A percentile compares a stretch with the other conserved stretches of the same genome.
Conservation (phyloP, 2,888 invertebrate species). For the Lycophotia porphyrea region DNA sequence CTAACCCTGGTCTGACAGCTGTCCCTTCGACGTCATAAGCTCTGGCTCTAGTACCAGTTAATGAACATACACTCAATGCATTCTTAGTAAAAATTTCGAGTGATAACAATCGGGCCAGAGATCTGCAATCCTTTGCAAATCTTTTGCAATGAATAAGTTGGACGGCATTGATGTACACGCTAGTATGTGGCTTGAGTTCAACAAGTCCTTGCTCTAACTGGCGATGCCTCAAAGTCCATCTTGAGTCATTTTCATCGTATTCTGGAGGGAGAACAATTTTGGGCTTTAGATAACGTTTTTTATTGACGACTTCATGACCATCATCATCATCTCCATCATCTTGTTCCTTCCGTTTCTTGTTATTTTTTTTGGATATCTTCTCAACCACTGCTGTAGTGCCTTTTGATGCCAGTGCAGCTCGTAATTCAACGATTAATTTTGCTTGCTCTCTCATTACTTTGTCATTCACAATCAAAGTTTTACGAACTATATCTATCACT, state of each 20-base stretch:
- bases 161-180: background rate
- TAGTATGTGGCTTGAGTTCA: background rate
- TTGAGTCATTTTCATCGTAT: background rate
- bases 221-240: background rate
- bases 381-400: background rate
- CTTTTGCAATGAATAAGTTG: background rate
- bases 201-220: background rate
- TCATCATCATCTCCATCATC: background rate
- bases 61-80: background rate
- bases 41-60: background rate
- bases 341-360: background rate
- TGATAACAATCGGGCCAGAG: background rate
- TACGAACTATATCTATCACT: background rate
- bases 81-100: background rate
- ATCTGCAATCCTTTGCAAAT: background rate
- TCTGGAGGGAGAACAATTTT: background rate
- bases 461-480: background rate
- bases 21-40: too few species aligned
- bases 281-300: background rate
- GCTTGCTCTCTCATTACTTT: constrained; percentile 1
- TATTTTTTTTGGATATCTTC: background rate
- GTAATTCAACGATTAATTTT: background rate
- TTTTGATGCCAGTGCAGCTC: background rate
- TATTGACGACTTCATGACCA: background rate
- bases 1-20: background rate